Base-by-base conservation (phyloP, 2,113 vertebrate species). In the Ceratotherium simum region DNA sequence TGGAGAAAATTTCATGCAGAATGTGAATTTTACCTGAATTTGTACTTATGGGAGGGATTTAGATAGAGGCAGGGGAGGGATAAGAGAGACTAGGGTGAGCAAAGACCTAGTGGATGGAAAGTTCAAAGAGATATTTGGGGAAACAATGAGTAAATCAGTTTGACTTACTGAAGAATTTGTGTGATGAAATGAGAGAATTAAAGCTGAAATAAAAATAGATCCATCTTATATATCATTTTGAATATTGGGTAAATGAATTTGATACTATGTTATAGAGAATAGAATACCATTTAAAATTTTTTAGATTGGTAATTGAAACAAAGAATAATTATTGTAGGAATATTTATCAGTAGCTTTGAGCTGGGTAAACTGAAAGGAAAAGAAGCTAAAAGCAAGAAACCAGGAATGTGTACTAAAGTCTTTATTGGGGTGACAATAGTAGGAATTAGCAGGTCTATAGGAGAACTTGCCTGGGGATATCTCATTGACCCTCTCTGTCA, bases 21-120 rank as follows among this genome's bases (percentile, higher is more conserved):
- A 65, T 85, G 11, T 56, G 51, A 3, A 56, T 64, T 93, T 91
- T 82, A 69, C 16, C 69, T 95, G 58, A 87, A 64, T n/a, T 85
- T 65, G 36, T n/a, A 80, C 65, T 95, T 92, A 85, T 21, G 17
- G 62, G 42, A 95, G 62, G 8, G 42, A 94, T 67, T 94, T 87
- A 79, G 80, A 70, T 5, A 46, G 12, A 48, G 16, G 12, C 6
- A 51, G 12, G 18, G 11, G 42, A 48, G 33, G 2, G 21, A 75
- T 64, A 17, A 75, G 36, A n/a, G 9, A 78, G 76, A 46, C 1
- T 27, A 65, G 16, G 23, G 21, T 96, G 58, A 80, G 36, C 27
- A 84, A 84, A 91, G n/a, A 58, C 48, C 20, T 42, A 29, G 42
- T 39, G 21, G 42, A n/a, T 82, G 25, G 48, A 88, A 93, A 91